Conservation (phyloP, 2,797 vertebrate genomes). For the Rhabdomys pumilio region DNA sequence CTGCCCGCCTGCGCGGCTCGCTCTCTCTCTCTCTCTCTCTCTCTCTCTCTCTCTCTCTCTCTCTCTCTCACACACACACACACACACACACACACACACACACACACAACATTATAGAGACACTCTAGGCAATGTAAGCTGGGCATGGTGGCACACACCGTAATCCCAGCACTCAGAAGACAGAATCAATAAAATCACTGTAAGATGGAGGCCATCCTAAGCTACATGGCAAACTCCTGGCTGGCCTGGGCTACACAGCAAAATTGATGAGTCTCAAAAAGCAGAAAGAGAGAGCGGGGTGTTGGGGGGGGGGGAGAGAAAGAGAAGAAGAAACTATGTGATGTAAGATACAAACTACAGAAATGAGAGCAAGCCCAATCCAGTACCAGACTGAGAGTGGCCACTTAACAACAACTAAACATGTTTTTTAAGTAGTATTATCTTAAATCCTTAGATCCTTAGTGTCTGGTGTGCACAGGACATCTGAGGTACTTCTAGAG, state of each 20-base stretch:
- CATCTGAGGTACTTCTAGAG: background rate
- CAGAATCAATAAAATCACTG: background rate
- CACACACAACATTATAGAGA: conserved; percentile 5
- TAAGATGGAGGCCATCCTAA: background rate
- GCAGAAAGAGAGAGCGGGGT: too few relatives aligned
- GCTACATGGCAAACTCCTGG: background rate
- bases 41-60: too few relatives aligned
- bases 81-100: background rate
- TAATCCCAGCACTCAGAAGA: background rate
- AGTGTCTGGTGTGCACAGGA: background rate
- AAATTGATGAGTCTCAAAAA: background rate
- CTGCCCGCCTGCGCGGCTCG: too few relatives aligned
- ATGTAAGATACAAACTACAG: background rate
- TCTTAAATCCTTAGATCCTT: conserved; percentile 17
- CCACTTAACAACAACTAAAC: background rate
- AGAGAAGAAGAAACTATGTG: background rate
- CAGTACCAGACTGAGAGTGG: background rate
- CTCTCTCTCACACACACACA: too few relatives aligned
- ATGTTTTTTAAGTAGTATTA: background rate
- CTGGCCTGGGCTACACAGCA: background rate
- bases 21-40: too few relatives aligned
- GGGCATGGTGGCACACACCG: background rate
- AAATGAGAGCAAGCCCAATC: conserved; percentile 9
- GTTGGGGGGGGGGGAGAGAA: too few relatives aligned
- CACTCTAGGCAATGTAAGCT: background rate